Evolutionary conservation across 2,113 vertebrate genomes (phyloP), one percentile per base, ranked within the genome.

Genomic region (Cryptomyrus ogoouensis): DNA sequence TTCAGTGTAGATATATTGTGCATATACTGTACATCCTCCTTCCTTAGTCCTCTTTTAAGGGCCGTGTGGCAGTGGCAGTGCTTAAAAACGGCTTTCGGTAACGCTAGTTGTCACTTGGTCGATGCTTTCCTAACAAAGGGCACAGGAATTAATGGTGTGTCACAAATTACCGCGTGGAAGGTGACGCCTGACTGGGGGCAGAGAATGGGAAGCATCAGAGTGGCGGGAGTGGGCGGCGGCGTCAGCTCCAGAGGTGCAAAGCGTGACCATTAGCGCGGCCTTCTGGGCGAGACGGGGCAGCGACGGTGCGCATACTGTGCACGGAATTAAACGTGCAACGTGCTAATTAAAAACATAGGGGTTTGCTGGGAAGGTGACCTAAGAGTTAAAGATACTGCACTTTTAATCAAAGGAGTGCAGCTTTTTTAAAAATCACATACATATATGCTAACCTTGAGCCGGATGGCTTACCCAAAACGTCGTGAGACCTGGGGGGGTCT

Each of bases 241-340:
- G 74, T 80, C 74, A 80, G 66, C 74, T 80, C 31, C 74, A 80
- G 74, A 80, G 15, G 74, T 80, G 74, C 31, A 80, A 80, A 80
- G 74, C 74, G 31, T 80, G 31, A 80, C 31, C 74, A 42, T 80
- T 80, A 80, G 35, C 35, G 31, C 31, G 74, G 31, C n/a, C 66
- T 74, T 74, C 66, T 74, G 31, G 27, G 66, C 66, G 66, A 74
- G 66, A 74, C 66, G 27, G 66, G 66, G 31, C 74, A 39, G 74
- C 74, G 31, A 80, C 35, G 35, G 74, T 80, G 74, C 31, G 74
- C 74, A 80, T 39, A 39, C 74, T 80, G 74, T 80, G 74, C 74
- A 17, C 74, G 74, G 74, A 80, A 80, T 80, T 80, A 80, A 80
- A 80, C 74, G 74, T 80, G 74, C 74, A 80, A 80, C n/a, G 74